These are phyloP conservation scores for Apeira syringaria DNA, from an alignment of 2,888 invertebrate species.

Conservation along the genomic window DNA sequence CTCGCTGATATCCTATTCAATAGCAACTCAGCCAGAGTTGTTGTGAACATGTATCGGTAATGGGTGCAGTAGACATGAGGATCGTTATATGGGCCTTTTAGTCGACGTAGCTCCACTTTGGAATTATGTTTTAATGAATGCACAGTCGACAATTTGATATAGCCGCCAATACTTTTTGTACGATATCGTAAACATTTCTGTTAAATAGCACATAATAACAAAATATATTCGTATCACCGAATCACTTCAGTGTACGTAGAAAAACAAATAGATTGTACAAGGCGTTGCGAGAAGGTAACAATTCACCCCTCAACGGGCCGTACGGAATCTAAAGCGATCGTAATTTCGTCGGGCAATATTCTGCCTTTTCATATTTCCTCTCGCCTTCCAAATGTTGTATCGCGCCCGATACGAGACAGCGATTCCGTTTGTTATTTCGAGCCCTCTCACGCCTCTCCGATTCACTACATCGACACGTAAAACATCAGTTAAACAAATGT, in stretches of 20 bases:
- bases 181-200: too few relatives aligned
- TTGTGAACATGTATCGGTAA: conserved; percentile 13
- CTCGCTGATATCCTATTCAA: conserved; percentile 73
- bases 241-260: conserved; percentile 50
- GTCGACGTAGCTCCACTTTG: too few relatives aligned
- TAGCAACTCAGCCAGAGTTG: too few relatives aligned
- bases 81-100: too few relatives aligned
- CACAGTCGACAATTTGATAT: too few relatives aligned
- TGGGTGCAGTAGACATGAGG: conserved; percentile 8
- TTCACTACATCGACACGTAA: conserved; percentile 71
- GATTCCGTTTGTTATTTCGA: conserved; percentile 80
- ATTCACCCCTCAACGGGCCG: conserved; percentile 78
- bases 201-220: too few relatives aligned
- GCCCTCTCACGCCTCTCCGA: conserved; percentile 67
- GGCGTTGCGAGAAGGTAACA: conserved; percentile 77
- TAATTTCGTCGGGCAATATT: conserved; percentile 81
- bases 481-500: conserved; percentile 69
- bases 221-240: conserved; percentile 35
- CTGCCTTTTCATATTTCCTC: conserved; percentile 79
- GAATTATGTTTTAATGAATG: too few relatives aligned
- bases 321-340: conserved; percentile 79
- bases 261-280: conserved; percentile 79
- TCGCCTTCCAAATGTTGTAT: conserved; percentile 73
- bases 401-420: conserved; percentile 71
- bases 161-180: too few relatives aligned